Percentiles rank a stretch among this genome's conserved stretches.
phyloP scores from a whole-genome alignment of 2,888 invertebrate species.

The Caenorhabditis sulstoni region DNA sequence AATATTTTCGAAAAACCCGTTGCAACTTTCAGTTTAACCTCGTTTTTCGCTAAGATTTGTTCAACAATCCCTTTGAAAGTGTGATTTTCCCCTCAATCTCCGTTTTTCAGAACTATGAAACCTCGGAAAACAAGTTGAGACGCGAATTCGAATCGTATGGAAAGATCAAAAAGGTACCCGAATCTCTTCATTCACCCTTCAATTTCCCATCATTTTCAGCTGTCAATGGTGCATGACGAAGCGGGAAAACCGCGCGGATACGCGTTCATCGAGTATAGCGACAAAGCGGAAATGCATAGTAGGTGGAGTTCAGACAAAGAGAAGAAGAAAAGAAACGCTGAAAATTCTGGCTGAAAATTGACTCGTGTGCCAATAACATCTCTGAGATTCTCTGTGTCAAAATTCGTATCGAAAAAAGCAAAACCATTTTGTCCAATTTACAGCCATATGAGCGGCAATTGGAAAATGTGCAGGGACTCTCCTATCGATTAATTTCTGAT shows the following conservation, averaged over 20 bases:
- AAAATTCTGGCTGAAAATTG: background rate
- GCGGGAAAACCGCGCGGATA: conserved; percentile 93
- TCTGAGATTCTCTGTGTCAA: background rate
- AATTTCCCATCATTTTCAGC: too few relatives aligned
- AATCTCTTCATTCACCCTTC: too few relatives aligned
- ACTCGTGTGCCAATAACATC: too few relatives aligned
- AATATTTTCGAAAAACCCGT: too few relatives aligned
- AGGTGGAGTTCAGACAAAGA: conserved; percentile 85
- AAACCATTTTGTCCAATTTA: conserved; percentile 26
- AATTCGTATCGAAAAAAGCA: background rate
- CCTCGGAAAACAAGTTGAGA: conserved; percentile 95
- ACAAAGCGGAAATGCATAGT: conserved; percentile 99
- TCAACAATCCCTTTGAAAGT: too few relatives aligned
- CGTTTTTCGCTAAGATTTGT: too few relatives aligned
- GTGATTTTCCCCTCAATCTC: too few relatives aligned
- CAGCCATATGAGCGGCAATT: conserved; percentile 36
- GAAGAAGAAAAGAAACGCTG: too few relatives aligned
- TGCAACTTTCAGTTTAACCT: too few relatives aligned
- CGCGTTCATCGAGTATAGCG: conserved; percentile 99
- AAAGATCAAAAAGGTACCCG: conserved; percentile 91
- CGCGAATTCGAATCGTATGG: conserved; percentile 99
- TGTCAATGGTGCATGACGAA: conserved; percentile 86
- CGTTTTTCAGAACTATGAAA: conserved; percentile 96
- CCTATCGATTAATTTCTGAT: conserved; percentile 62
- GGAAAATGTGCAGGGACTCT: conserved; percentile 56